phyloP scores from a whole-genome alignment of 2,888 invertebrate species.

The Fissipunctia ypsillon region DNA sequence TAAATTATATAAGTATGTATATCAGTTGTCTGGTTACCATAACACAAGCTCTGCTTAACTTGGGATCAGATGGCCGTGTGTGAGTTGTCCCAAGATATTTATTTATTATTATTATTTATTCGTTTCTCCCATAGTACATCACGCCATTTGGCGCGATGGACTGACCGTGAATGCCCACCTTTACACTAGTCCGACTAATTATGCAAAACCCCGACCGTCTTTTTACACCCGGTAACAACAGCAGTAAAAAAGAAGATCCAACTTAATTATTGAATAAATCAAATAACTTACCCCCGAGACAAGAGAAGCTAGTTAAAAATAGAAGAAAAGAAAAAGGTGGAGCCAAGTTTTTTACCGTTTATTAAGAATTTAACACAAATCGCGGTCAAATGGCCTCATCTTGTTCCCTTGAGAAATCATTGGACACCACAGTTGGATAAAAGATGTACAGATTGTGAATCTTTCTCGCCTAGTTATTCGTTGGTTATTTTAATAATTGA shows the following conservation, averaged over 20 bases:
- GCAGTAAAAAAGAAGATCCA: slow-evolving; percentile 34
- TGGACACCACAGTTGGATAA: slow-evolving; percentile 63
- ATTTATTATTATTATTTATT: too few species aligned
- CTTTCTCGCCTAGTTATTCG: slow-evolving; percentile 61
- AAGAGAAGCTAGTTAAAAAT: slow-evolving; percentile 54
- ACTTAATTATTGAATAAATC: slow-evolving; percentile 60
- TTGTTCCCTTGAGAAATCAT: slow-evolving; percentile 75
- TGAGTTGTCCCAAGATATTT: too few species aligned
- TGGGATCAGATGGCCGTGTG: too few species aligned
- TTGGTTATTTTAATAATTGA: slow-evolving; percentile 57
- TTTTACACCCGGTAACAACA: slow-evolving; percentile 27
- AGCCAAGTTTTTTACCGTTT: slow-evolving; percentile 68
- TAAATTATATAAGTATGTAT: too few species aligned
- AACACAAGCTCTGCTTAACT: too few species aligned
- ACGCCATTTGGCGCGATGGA: too few species aligned
- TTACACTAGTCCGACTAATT: slow-evolving; percentile 30
- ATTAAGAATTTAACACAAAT: slow-evolving; percentile 78
- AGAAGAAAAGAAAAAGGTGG: slow-evolving; percentile 41
- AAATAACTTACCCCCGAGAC: slow-evolving; percentile 52
- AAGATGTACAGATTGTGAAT: slow-evolving; percentile 68
- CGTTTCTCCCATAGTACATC: too few species aligned
- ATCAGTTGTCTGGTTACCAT: too few species aligned
- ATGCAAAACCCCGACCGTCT: slow-evolving; percentile 35
- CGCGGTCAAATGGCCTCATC: slow-evolving; percentile 70
- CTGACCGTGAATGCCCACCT: too few species aligned